Evolutionary conservation across 2,113 vertebrate genomes (phyloP).

Genomic region (Gymnocephalus cernua): DNA sequence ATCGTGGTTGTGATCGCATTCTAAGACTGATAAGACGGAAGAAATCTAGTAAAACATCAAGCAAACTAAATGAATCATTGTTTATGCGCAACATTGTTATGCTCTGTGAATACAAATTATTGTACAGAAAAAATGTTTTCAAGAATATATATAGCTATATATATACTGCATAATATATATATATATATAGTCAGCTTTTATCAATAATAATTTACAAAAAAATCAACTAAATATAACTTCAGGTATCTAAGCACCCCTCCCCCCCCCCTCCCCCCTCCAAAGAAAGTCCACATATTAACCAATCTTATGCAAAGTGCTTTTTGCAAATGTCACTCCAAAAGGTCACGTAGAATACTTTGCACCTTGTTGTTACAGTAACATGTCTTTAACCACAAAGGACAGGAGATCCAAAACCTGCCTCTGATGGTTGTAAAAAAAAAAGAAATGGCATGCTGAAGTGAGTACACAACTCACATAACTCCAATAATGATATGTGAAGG

Average conservation of each 20-base stretch:
- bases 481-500: constrained; percentile 68
- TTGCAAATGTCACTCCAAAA: constrained; percentile 12
- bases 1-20: constrained; percentile 2
- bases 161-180: neutral
- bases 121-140: neutral
- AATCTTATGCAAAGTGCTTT: neutral
- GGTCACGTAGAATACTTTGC: constrained; percentile 30
- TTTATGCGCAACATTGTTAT: neutral
- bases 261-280: neutral
- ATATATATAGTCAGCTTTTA: neutral
- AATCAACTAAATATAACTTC: neutral
- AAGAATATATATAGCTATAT: neutral
- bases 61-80: constrained; percentile 1
- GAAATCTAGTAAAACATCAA: constrained; percentile 6
- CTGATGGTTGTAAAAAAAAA: neutral
- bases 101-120: neutral
- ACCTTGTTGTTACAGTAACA: constrained; percentile 54
- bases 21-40: neutral
- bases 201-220: constrained; percentile 9
- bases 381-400: constrained; percentile 45
- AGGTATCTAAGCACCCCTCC: neutral
- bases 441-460: constrained; percentile 23
- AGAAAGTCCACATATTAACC: neutral
- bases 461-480: constrained; percentile 60
- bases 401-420: constrained; percentile 52